These are phyloP conservation scores for Apomyelois bistriatella DNA, from an alignment of 2,888 invertebrate species.

Conservation along the genomic window DNA sequence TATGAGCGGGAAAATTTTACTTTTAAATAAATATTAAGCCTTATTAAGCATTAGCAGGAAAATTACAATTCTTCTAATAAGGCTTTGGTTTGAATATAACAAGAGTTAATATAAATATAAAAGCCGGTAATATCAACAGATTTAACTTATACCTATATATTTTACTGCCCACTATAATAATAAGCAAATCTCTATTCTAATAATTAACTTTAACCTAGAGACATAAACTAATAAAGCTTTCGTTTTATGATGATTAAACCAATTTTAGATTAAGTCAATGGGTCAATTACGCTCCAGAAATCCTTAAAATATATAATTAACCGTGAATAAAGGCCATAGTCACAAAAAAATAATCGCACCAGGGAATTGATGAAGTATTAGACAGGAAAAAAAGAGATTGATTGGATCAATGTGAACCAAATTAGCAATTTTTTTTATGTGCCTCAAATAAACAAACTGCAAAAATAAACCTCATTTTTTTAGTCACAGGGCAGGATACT, in stretches of 20 bases:
- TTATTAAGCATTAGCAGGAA: background rate
- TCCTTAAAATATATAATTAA: slow-evolving; percentile 19
- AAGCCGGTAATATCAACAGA: background rate
- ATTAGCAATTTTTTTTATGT: too few species aligned
- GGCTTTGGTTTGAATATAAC: slow-evolving; percentile 27
- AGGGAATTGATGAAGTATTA: too few species aligned
- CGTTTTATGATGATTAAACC: slow-evolving; percentile 54
- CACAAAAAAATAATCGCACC: background rate
- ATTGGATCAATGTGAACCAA: too few species aligned
- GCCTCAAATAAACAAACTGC: too few species aligned
- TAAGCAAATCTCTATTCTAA: slow-evolving; percentile 5
- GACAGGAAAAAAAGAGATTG: too few species aligned
- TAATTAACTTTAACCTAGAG: slow-evolving; percentile 20
- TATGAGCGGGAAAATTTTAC: too few species aligned
- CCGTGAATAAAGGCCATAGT: slow-evolving; percentile 10
- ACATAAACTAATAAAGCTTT: slow-evolving; percentile 74
- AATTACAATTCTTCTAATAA: slow-evolving; percentile 10
- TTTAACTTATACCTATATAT: background rate
- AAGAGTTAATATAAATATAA: too few species aligned
- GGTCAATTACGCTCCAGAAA: background rate
- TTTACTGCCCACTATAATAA: background rate
- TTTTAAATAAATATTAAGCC: background rate
- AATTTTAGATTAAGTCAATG: slow-evolving; percentile 28
- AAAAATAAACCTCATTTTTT: too few species aligned
- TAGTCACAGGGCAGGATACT: too few species aligned